Base-by-base conservation (phyloP, 2,113 vertebrate genomes). In the Suncus etruscus region DNA sequence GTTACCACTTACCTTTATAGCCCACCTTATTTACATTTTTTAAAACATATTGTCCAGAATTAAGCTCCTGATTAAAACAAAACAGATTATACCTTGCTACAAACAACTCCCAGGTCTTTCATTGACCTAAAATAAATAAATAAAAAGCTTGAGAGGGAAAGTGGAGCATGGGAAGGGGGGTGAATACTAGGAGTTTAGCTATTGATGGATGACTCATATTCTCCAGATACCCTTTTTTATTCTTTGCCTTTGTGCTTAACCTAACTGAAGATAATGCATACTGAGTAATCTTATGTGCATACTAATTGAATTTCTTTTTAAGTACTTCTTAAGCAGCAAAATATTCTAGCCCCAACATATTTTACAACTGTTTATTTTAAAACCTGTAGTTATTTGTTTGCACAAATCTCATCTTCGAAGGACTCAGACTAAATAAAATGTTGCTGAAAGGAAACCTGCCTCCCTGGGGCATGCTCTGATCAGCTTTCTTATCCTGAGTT, bases 311-410 rank as follows among this genome's bases (percentile, higher is more conserved):
- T 77, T 32, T 48, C 31, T 66, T 78, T 85, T 47, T 22, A 81
- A 69, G 31, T 86, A 29, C 31, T 87, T 66, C 82, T 84, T 73
- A 85, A 78, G 39, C 39, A 92, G 82, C 81, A 76, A 87, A 75
- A 48, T 89, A 79, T 79, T 63, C 79, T 12, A 54, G 83, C 73
- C 81, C 75, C 39, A 91, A 48, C 15, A 76, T 68, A n/a, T 70
- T 78, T 93, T 74, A 31, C 20, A 73, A 31, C 65, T 51, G 48
- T 50, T 14, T 87, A 63, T 65, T 89, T 91, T 91, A 32, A 93
- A 92, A 69, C 39, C 31, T 54, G n/a, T 89, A 78, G 22, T n/a
- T 51, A 16, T 87, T 74, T 86, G 31, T 84, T 82, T 32, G 58
- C 22, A 61, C 16, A 22, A 91, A 48, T 12, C 11, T 80, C 1